phyloP scores from a whole-genome alignment of 2,113 vertebrate genomes.

The Colistium nudipinnis region DNA sequence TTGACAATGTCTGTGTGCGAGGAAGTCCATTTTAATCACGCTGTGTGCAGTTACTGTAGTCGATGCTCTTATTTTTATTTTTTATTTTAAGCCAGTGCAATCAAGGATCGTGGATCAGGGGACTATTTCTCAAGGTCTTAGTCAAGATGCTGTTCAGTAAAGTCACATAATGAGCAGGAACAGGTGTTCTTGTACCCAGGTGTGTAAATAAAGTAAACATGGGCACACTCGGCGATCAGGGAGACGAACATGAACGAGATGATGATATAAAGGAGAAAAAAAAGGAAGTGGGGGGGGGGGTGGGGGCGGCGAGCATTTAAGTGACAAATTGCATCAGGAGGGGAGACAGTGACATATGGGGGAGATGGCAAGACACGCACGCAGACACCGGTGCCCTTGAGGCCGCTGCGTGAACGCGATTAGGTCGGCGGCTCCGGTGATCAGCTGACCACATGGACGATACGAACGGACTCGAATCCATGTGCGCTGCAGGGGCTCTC shows the following conservation, averaged over 20 bases:
- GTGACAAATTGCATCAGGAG: constrained; percentile 52
- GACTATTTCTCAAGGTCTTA: not conserved
- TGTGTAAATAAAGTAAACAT: too few species aligned
- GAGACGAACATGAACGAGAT: not conserved
- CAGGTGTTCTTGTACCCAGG: too few species aligned
- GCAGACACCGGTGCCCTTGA: constrained; percentile 20
- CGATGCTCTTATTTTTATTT: constrained; percentile 1
- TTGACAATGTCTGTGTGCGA: not conserved
- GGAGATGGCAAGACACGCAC: constrained; percentile 15
- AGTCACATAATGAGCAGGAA: not conserved
- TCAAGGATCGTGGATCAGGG: not conserved
- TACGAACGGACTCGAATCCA: constrained; percentile 26
- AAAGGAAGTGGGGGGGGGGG: constrained; percentile 24
- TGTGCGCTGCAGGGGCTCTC: not conserved
- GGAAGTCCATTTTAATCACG: not conserved
- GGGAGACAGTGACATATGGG: constrained; percentile 43
- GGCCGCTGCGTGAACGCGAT: constrained; percentile 45
- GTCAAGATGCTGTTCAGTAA: not conserved
- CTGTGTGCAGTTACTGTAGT: not conserved
- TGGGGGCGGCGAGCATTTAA: constrained; percentile 15
- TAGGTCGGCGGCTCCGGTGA: constrained; percentile 40
- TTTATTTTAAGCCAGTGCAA: constrained; percentile 20
- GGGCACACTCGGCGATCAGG: not conserved
- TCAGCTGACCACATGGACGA: constrained; percentile 36
- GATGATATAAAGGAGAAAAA: not conserved